Percentiles rank a stretch among this genome's conserved stretches.
phyloP scores from a whole-genome alignment of 2,888 invertebrate genomes.

The Helleia helle region DNA sequence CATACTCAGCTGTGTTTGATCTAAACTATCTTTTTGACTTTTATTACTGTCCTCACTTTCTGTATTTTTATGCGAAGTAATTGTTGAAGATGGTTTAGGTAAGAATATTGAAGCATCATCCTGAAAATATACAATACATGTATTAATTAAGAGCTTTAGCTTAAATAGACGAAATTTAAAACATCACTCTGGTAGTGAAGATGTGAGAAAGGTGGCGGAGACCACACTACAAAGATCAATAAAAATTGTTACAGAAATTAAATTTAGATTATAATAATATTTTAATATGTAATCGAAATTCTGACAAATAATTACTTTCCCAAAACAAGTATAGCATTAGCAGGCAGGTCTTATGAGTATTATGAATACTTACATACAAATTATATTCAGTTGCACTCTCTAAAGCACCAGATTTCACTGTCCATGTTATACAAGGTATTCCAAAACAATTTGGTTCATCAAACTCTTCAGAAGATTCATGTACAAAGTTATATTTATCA shows the following conservation, averaged over 20 bases:
- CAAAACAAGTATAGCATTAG: too few relatives aligned
- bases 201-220: too few relatives aligned
- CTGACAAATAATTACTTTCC: too few relatives aligned
- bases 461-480: slow-evolving; percentile 55
- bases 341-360: too few relatives aligned
- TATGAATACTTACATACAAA: slow-evolving; percentile 42
- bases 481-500: slow-evolving; percentile 71
- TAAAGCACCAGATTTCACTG: slow-evolving; percentile 58
- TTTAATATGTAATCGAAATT: too few relatives aligned
- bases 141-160: too few relatives aligned
- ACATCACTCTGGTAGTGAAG: too few relatives aligned
- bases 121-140: slow-evolving; percentile 30
- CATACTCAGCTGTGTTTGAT: slow-evolving; percentile 79
- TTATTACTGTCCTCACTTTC: slow-evolving; percentile 69
- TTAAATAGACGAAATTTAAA: too few relatives aligned
- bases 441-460: slow-evolving; percentile 67
- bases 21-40: slow-evolving; percentile 75
- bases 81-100: slow-evolving; percentile 71
- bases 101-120: slow-evolving; percentile 70
- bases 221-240: too few relatives aligned
- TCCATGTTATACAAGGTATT: slow-evolving; percentile 85
- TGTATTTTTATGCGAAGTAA: slow-evolving; percentile 66
- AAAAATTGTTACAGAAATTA: too few relatives aligned
- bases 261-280: too few relatives aligned
- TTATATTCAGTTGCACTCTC: slow-evolving; percentile 58